These are phyloP conservation scores for Calidris pygmaea DNA, from an alignment of 2,113 vertebrate genomes.

Conservation along the genomic window DNA sequence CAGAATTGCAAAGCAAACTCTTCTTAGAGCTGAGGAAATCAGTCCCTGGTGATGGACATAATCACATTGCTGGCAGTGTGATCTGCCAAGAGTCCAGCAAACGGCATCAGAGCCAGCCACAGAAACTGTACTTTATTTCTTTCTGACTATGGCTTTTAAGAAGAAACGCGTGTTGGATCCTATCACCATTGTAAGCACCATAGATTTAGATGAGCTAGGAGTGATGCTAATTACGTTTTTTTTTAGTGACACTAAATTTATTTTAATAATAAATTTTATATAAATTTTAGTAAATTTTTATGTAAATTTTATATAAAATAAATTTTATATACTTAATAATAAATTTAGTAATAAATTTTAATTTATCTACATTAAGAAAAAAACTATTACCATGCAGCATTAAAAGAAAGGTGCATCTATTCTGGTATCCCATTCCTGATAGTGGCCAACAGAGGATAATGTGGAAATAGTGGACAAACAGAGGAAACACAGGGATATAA, in stretches of 20 bases:
- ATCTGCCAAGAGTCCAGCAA: background rate
- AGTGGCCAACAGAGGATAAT: background rate
- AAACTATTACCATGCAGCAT: background rate
- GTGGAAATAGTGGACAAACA: background rate
- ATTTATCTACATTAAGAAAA: background rate
- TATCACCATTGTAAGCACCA: background rate
- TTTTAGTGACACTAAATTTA: no score
- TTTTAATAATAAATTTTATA: no score
- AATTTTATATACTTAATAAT: no score
- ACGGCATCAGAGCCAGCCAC: background rate
- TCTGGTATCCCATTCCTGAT: background rate
- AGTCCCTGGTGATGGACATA: background rate
- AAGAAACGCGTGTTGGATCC: background rate
- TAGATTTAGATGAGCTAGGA: background rate
- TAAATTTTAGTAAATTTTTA: no score
- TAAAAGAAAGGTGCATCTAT: background rate
- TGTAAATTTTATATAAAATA: no score
- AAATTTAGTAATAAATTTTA: no score
- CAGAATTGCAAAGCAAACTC: background rate
- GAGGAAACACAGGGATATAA: background rate
- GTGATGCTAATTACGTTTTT: rapidly evolving
- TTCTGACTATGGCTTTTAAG: background rate
- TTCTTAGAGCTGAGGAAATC: background rate
- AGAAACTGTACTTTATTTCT: background rate
- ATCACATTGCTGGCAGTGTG: background rate